Evolutionary conservation across 2,113 vertebrate genomes (phyloP), one percentile per base, ranked within the genome.

Genomic region (Neopipo cinnamomea): DNA sequence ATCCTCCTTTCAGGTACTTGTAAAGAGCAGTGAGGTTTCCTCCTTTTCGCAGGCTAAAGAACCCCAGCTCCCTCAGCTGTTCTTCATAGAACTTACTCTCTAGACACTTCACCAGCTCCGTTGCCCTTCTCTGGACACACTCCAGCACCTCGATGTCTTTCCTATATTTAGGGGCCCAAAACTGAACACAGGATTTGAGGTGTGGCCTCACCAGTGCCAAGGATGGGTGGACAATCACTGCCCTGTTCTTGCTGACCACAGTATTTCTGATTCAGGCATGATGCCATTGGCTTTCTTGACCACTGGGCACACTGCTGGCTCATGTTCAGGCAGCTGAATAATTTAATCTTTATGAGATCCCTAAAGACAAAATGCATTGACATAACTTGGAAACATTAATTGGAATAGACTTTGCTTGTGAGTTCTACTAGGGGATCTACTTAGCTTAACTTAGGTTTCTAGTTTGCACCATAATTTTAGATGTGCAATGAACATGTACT

Each of bases 201-300:
- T 41, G 12, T 14, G 8, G 16, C n/a, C 30, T 79, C 75, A 30
- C 4, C 30, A 35, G 20, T 25, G 11, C 24, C 0, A 0, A 47
- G 8, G 24, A 2, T 8, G n/a, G 12, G 13, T 1, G 16, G 5
- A 17, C 5, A n/a, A n/a, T 41, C n/a, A 6, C n/a, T 71, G 24
- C n/a, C 28, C 6, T 35, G 3, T 1, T 55, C n/a, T 35, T 72
- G 20, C 58, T 56, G 49, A 41, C 21, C 30, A 35, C 66, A 27
- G 4, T 3, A 4, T 17, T 14, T 1, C 42, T 42, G 58, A 31
- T 14, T 14, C 4, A 35, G 5, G 8, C 39, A 55, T 1, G 28
- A 46, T 24, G n/a, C 15, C 33, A n/a, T 4, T 24, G 23, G 12
- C n/a, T 35, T 31, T 55, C 66, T 63, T 41, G n/a, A 35, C n/a